Evolutionary conservation across 2,113 vertebrate species (phyloP).

Genomic region (Meriones unguiculatus): DNA sequence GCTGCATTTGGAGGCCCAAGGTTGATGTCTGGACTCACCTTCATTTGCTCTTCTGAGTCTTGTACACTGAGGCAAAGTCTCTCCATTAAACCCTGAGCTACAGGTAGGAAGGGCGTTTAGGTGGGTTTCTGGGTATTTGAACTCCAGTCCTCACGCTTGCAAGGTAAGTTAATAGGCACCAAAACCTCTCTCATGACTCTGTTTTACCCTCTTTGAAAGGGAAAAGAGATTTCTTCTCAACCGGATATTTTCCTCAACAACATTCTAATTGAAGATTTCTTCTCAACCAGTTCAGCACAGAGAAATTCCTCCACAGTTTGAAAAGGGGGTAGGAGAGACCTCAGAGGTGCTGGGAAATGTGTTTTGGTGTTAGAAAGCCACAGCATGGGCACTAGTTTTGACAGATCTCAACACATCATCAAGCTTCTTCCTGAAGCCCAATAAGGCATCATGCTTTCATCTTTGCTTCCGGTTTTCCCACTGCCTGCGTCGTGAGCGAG

Average conservation of each 20-base stretch:
- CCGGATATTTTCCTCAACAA: neutral
- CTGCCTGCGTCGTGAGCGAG: neutral
- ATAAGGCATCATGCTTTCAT: neutral
- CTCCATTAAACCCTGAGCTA: neutral
- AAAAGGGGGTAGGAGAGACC: neutral
- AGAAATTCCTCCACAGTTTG: neutral
- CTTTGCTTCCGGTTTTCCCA: neutral
- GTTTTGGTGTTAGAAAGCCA: neutral
- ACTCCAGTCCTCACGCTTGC: neutral
- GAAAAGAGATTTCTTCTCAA: neutral
- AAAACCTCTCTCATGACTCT: neutral
- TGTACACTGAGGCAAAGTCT: neutral
- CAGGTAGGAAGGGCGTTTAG: no score
- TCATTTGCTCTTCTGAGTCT: neutral
- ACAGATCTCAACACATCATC: neutral
- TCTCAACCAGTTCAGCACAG: neutral
- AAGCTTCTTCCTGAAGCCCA: neutral
- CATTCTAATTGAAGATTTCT: accelerated
- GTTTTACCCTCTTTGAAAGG: neutral
- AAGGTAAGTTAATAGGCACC: neutral
- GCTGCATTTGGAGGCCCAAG: no score
- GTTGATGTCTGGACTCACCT: neutral
- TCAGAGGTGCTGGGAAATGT: neutral
- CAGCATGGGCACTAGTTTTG: neutral
- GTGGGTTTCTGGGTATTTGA: neutral